These are phyloP conservation scores for Sebastes taczanowskii DNA, from an alignment of 2,797 vertebrate species.

Conservation along the genomic window DNA sequence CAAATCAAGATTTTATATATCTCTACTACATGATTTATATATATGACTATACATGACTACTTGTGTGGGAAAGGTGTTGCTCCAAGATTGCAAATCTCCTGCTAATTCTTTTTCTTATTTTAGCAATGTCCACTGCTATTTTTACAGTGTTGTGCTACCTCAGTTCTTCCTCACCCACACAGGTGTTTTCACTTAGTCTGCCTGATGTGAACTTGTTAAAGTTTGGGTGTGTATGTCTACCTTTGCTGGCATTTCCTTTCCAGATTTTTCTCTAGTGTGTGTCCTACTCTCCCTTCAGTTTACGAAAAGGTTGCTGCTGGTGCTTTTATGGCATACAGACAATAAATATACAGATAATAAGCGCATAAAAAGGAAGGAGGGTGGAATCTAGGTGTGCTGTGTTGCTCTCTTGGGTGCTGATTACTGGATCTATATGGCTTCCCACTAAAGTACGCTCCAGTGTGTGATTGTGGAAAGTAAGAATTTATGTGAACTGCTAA, in stretches of 20 bases:
- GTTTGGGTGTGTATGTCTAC: background rate
- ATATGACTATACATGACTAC: background rate
- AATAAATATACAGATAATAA: slow-evolving; percentile 7
- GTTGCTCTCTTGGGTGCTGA: slow-evolving; percentile 7
- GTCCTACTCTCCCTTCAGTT: background rate
- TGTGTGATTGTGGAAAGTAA: background rate
- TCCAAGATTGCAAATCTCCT: background rate
- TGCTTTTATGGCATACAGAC: background rate
- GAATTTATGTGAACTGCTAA: slow-evolving; percentile 1
- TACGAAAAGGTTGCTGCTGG: background rate
- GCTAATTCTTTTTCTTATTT: background rate
- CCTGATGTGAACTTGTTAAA: background rate
- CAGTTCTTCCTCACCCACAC: background rate
- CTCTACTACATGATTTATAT: background rate
- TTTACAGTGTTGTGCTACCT: background rate
- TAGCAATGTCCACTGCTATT: background rate
- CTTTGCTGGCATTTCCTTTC: background rate
- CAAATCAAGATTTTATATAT: too few species aligned
- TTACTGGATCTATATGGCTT: slow-evolving; percentile 18
- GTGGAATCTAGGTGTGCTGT: slow-evolving; percentile 11
- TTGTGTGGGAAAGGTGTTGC: background rate
- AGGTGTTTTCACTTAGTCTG: background rate
- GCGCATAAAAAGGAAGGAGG: background rate
- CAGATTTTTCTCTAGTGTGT: background rate
- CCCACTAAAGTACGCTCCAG: background rate